Evolutionary conservation across 2,113 vertebrate genomes (phyloP), one percentile per base, ranked within the genome.

Genomic region (Rhabdomys dilectus): DNA sequence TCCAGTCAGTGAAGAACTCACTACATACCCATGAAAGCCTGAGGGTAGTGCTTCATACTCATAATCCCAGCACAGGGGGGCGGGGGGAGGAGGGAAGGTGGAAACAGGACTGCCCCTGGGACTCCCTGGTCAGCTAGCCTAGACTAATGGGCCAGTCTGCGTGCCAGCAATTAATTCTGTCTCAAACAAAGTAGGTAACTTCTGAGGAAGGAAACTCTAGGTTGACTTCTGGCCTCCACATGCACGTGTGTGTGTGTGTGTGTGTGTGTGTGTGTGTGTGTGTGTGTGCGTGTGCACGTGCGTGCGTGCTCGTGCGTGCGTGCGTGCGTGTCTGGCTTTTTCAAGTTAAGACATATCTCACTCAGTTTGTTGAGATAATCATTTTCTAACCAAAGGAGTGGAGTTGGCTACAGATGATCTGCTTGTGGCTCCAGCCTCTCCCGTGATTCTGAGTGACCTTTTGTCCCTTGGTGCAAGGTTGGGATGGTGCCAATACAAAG

Each of bases 401-500:
- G 19, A 51, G 21, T 62, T 87, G 24, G 24, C n/a, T 53, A 9
- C 53, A 36, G 70, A 24, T 19, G 24, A 2, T 19, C 16, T 73
- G 16, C 68, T 53, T 45, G 26, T 45, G 34, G 29, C 26, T 45
- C 1, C 26, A 42, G 26, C 22, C 53, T 88, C 70, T 85, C 51
- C 17, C 29, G 72, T 72, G 13, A 3, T 73, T 48, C 56, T 13
- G 6, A 48, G 73, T 81, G 13, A 1, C n/a, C 19, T 60, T 73
- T 48, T 62, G 36, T 26, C 31, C 58, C 21, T 66, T 0, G 8
- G 36, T 48, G 21, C 39, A 70, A n/a, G 45, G 53, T 9, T 34
- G 7, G 68, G 22, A 7, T 26, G 7, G 24, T 0, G 34, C 11
- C 78, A 45, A 26, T 24, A 7, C 2, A 0, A 8, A 24, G 26